phyloP scores from a whole-genome alignment of 2,797 vertebrate genomes.

The Loris lydekkerianus region DNA sequence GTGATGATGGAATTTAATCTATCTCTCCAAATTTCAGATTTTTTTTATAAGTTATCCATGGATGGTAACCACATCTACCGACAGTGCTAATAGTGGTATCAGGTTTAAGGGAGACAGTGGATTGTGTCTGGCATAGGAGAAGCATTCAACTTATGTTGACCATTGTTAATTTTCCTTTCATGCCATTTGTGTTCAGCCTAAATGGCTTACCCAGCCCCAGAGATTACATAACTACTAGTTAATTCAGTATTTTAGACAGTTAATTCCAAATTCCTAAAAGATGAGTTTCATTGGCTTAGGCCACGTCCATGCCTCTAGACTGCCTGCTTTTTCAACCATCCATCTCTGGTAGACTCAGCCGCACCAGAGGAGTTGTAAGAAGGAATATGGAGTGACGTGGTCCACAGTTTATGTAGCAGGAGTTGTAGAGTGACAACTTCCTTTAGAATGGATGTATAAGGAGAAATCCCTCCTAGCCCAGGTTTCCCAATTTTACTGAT shows the following conservation, averaged over 20 bases:
- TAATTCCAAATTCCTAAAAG: not conserved
- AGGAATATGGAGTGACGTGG: not conserved
- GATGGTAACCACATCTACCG: not conserved
- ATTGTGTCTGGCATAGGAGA: not conserved
- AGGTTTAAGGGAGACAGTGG: not conserved
- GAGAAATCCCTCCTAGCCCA: not conserved
- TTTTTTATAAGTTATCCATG: not conserved
- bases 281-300: not conserved
- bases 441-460: not conserved
- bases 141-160: not conserved
- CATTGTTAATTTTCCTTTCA: not conserved
- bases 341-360: not conserved
- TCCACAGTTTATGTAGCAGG: not conserved
- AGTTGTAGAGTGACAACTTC: not conserved
- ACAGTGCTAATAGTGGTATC: not conserved
- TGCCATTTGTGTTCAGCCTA: not conserved
- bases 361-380: not conserved
- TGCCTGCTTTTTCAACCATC: not conserved
- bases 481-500: not conserved
- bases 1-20: not conserved
- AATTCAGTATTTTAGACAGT: not conserved
- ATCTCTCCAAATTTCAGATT: slow-evolving; percentile 1
- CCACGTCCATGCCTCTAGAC: not conserved
- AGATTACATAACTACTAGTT: not conserved
- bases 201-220: not conserved